Percentiles rank a stretch among this genome's conserved stretches.
These are phyloP conservation scores for Sinocyclocheilus maitianheensis DNA, from an alignment of 2,113 vertebrate species.

Conservation along the genomic window DNA sequence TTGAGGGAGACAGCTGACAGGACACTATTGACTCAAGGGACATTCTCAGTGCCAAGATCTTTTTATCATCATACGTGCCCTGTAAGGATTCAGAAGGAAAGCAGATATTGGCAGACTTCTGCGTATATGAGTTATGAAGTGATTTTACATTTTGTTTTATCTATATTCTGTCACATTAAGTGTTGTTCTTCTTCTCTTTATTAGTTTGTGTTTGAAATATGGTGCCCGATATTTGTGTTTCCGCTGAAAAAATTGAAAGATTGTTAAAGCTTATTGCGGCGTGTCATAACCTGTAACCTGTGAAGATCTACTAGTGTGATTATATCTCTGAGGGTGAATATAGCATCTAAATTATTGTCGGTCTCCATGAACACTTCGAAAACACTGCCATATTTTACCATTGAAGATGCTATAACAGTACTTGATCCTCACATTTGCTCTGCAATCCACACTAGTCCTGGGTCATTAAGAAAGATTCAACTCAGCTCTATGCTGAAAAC, in stretches of 20 bases:
- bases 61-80: slow-evolving; percentile 50
- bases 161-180: slow-evolving; percentile 30
- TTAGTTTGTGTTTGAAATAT: slow-evolving; percentile 21
- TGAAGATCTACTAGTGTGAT: slow-evolving; percentile 13
- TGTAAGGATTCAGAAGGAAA: slow-evolving; percentile 18
- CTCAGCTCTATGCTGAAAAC: not conserved
- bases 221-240: slow-evolving; percentile 30
- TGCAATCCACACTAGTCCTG: not conserved
- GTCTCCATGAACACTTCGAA: not conserved
- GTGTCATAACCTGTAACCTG: slow-evolving; percentile 21
- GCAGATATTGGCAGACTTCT: slow-evolving; percentile 55
- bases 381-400: slow-evolving; percentile 50
- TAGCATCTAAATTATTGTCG: slow-evolving; percentile 4
- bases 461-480: not conserved
- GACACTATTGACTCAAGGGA: slow-evolving; percentile 57
- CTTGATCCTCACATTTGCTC: not conserved
- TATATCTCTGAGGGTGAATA: not conserved
- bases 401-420: not conserved
- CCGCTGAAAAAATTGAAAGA: too few relatives aligned
- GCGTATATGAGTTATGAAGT: slow-evolving; percentile 66
- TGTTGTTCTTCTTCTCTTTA: slow-evolving; percentile 25
- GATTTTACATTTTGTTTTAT: slow-evolving; percentile 26
- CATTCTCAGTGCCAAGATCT: slow-evolving; percentile 67
- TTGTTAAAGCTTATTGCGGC: not conserved
- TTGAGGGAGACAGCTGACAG: slow-evolving; percentile 34